phyloP scores from a whole-genome alignment of 1,140 invertebrate genomes.

The Papilio polytes region DNA sequence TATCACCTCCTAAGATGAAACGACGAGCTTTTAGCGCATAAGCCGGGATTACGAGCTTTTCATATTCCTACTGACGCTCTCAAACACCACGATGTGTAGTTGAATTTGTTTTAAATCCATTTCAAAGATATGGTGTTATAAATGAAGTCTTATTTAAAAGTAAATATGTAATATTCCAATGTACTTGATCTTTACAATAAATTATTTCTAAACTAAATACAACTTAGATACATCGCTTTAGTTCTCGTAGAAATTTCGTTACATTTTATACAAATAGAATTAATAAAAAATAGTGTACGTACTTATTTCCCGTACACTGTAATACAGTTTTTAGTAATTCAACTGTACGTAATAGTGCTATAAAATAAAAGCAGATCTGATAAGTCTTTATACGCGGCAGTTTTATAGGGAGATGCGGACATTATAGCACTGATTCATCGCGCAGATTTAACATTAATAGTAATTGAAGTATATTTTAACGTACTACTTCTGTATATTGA shows the following conservation, averaged over 20 bases:
- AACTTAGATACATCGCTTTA: no score
- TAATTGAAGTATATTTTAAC: constrained; percentile 1
- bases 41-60: constrained; percentile 33
- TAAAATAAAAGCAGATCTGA: constrained; percentile 36
- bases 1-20: constrained; percentile 36
- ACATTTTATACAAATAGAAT: not conserved
- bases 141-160: not conserved
- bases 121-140: not conserved
- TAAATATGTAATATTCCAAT: not conserved
- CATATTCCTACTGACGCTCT: constrained; percentile 28
- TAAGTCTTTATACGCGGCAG: constrained; percentile 34
- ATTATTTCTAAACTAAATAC: not conserved
- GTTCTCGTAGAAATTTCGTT: not conserved
- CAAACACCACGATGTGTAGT: constrained; percentile 2
- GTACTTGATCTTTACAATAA: not conserved
- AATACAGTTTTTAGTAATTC: constrained; percentile 31
- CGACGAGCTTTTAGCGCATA: constrained; percentile 30
- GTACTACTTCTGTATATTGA: not conserved
- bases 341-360: constrained; percentile 32
- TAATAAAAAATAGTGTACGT: not conserved
- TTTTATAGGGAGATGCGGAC: constrained; percentile 31
- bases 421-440: constrained; percentile 28
- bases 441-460: constrained; percentile 11
- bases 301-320: constrained; percentile 11
- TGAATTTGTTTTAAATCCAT: constrained; percentile 18